phyloP scores from a whole-genome alignment of 2,888 invertebrate genomes.

The Phyllotreta cruciferae region DNA sequence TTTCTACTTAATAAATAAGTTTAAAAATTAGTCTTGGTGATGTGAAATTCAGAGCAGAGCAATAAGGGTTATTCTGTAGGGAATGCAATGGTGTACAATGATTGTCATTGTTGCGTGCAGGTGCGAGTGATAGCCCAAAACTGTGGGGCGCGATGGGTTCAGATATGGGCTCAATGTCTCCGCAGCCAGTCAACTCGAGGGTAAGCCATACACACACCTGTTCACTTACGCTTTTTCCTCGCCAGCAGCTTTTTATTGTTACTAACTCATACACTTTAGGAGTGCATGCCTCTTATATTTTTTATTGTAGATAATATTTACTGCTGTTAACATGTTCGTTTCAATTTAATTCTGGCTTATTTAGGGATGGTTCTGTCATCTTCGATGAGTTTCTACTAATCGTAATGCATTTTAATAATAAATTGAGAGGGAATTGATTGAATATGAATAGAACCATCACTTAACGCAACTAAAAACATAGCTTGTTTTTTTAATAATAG shows the following conservation, averaged over 20 bases:
- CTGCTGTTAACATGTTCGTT: no score
- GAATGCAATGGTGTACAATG: conserved; percentile 42
- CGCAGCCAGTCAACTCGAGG: conserved; percentile 67
- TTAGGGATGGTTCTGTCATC: no score
- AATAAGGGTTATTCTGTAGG: conserved; percentile 52
- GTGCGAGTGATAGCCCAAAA: conserved; percentile 65
- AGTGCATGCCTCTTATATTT: conserved; percentile 13
- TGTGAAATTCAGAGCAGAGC: conserved; percentile 27
- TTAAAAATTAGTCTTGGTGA: background rate
- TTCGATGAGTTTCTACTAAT: no score
- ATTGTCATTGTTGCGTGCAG: conserved; percentile 61
- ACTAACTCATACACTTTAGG: conserved; percentile 20
- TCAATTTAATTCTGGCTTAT: no score
- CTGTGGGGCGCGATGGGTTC: conserved; percentile 64
- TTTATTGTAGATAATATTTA: no score
- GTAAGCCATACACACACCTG: conserved; percentile 62
- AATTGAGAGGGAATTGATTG: no score
- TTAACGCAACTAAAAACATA: no score
- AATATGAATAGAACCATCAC: no score
- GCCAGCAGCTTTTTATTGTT: conserved; percentile 11
- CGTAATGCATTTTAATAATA: no score
- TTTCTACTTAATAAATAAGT: background rate
- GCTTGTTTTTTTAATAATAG: no score
- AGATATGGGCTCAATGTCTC: conserved; percentile 64
- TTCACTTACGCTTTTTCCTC: conserved; percentile 48